Evolutionary conservation across 1,140 invertebrate genomes (phyloP), one percentile per base, ranked within the genome.

Genomic region (Drosophila pseudoananassae): DNA sequence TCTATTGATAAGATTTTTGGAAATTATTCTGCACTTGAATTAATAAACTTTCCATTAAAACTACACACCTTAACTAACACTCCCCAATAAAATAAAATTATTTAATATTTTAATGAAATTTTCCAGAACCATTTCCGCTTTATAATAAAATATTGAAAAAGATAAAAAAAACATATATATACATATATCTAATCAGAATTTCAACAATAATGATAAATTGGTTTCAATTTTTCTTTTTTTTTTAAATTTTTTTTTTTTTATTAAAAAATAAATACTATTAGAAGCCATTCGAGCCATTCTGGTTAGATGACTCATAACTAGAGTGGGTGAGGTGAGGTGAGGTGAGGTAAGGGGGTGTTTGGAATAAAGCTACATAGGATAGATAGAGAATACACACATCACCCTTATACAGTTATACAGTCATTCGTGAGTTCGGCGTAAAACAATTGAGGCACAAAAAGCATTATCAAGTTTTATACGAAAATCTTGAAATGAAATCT

Each of bases 401-500:
- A 49, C 50, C 31, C n/a, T 12, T 12, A 12, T 12, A 20, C 20
- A 20, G 20, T 20, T 3, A 20, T 20, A 45, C 25, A 53, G 36
- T 53, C 69, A 63, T 69, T 38, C 33, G 27, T 23, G 23, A 43
- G 46, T 73, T 72, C 45, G 27, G 20, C 49, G 69, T 53, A 72
- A 73, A 54, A 47, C 70, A 73, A 73, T 73, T 17, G 57, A 73
- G 40, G 33, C 31, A 40, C 64, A 4, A n/a, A 40, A 14, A 46
- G 46, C 60, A 31, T 57, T 75, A 75, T 75, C 71, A 65, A 10
- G 23, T 64, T 64, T 57, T 75, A 65, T 75, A 75, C 71, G 71
- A 75, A 75, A 75, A 75, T 75, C 71, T 74, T 74, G 27, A 33
- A 33, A n/a, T 1, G 31, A 75, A 75, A 75, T 75, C 71, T 75